Conservation (phyloP, 2,888 invertebrate genomes). For the Spodoptera exigua region DNA sequence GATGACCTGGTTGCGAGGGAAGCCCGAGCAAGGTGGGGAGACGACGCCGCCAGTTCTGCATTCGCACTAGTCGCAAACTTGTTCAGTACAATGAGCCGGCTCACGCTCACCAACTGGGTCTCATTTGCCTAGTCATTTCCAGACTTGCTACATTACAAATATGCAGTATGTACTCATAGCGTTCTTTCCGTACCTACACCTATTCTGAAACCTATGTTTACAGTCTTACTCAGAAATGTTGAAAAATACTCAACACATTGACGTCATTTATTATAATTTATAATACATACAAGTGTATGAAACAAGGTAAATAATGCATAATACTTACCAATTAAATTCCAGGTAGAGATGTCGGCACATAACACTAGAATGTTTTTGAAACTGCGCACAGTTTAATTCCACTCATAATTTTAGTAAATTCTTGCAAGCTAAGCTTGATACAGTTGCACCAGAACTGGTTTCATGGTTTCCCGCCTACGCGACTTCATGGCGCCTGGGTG, state of each 20-base stretch:
- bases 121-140: constrained; percentile 9
- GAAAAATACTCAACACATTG: constrained; percentile 19
- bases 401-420: constrained; percentile 28
- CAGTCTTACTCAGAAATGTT: not conserved
- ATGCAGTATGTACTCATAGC: too few relatives aligned
- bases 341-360: constrained; percentile 14
- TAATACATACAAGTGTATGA: constrained; percentile 15
- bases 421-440: constrained; percentile 60
- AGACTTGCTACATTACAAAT: constrained; percentile 5
- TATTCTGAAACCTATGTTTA: constrained; percentile 11
- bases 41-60: constrained; percentile 52
- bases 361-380: constrained; percentile 21
- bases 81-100: constrained; percentile 44
- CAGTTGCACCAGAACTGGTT: constrained; percentile 83
- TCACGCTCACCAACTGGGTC: constrained; percentile 31
- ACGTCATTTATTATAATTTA: constrained; percentile 29
- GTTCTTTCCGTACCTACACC: too few relatives aligned
- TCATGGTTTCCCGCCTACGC: constrained; percentile 88
- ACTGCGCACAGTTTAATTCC: constrained; percentile 19
- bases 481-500: constrained; percentile 85
- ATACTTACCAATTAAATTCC: constrained; percentile 33
- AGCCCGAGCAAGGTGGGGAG: constrained; percentile 75
- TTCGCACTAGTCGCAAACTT: constrained; percentile 52
- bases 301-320: constrained; percentile 38
- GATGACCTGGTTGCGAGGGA: constrained; percentile 86